Percentiles rank a stretch among this genome's conserved stretches.
phyloP scores from a whole-genome alignment of 2,888 invertebrate species.

The Syrista parreyssii region DNA sequence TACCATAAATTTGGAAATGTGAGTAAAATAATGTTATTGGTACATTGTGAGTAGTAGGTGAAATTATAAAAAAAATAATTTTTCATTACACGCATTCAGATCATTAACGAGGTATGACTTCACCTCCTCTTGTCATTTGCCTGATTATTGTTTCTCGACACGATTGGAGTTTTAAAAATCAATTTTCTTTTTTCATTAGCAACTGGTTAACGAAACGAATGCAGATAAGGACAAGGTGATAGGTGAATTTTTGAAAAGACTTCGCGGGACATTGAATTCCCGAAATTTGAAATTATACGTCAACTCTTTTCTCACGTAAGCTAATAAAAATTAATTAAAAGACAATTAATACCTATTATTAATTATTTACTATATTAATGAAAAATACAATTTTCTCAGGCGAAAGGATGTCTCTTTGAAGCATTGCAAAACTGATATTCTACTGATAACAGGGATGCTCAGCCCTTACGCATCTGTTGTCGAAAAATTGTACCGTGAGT shows the following conservation, averaged over 20 bases:
- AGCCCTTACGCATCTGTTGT: conserved; percentile 85
- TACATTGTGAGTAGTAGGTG: not conserved
- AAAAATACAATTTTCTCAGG: conserved; percentile 62
- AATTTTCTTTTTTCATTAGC: conserved; percentile 56
- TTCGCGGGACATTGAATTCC: conserved; percentile 81
- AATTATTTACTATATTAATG: too few relatives aligned
- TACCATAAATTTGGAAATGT: conserved; percentile 94
- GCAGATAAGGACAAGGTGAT: conserved; percentile 81
- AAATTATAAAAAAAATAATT: not conserved
- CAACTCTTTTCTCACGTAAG: conserved; percentile 85
- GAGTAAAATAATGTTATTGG: conserved; percentile 68
- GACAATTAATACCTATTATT: too few relatives aligned
- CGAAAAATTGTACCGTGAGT: conserved; percentile 80
- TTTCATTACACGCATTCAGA: conserved; percentile 4
- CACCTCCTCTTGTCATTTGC: not conserved
- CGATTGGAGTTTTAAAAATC: conserved; percentile 1
- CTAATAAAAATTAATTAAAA: not conserved
- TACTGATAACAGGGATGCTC: conserved; percentile 83
- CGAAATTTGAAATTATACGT: conserved; percentile 86
- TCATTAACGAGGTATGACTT: conserved; percentile 19
- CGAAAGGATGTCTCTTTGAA: conserved; percentile 79
- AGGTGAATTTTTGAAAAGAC: conserved; percentile 79
- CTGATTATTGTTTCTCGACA: not conserved
- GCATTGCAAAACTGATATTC: conserved; percentile 80
- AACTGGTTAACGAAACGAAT: conserved; percentile 71